These are phyloP conservation scores for Ganaspis brasiliensis DNA, from an alignment of 2,888 invertebrate genomes.

Conservation along the genomic window DNA sequence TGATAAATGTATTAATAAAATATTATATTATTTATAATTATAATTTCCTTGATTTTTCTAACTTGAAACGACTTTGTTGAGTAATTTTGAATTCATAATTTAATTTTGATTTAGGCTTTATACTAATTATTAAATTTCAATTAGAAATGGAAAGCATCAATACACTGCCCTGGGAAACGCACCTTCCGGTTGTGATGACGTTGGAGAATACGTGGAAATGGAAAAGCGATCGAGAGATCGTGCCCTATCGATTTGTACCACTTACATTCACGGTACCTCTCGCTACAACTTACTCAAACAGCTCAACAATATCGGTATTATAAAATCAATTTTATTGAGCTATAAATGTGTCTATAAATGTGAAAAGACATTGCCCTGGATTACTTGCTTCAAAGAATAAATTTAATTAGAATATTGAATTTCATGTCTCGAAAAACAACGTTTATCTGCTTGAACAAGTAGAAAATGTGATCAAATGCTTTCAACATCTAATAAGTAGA, in stretches of 20 bases:
- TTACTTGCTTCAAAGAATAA: background rate
- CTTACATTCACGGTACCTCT: slow-evolving; percentile 83
- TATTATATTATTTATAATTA: too few relatives aligned
- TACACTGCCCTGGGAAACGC: slow-evolving; percentile 85
- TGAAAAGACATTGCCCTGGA: background rate
- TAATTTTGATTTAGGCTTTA: background rate
- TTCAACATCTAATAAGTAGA: too few relatives aligned
- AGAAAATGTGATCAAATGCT: too few relatives aligned
- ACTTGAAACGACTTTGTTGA: too few relatives aligned
- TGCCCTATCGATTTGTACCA: slow-evolving; percentile 85
- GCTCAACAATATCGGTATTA: slow-evolving; percentile 88
- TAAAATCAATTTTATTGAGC: slow-evolving; percentile 29
- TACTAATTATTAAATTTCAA: background rate
- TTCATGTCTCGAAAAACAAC: background rate
- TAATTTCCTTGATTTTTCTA: too few relatives aligned
- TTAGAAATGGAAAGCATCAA: slow-evolving; percentile 82
- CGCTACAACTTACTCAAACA: slow-evolving; percentile 91
- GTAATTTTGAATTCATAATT: background rate
- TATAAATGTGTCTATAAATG: slow-evolving; percentile 13
- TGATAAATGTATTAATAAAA: too few relatives aligned
- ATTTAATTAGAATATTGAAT: slow-evolving; percentile 3
- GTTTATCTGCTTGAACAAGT: too few relatives aligned
- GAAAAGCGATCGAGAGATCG: slow-evolving; percentile 86
- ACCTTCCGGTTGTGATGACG: slow-evolving; percentile 82
- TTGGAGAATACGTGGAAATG: slow-evolving; percentile 84